Percentiles rank a stretch among this genome's conserved stretches.
phyloP scores from a whole-genome alignment of 1,140 invertebrate species.

The Solen grandis region DNA sequence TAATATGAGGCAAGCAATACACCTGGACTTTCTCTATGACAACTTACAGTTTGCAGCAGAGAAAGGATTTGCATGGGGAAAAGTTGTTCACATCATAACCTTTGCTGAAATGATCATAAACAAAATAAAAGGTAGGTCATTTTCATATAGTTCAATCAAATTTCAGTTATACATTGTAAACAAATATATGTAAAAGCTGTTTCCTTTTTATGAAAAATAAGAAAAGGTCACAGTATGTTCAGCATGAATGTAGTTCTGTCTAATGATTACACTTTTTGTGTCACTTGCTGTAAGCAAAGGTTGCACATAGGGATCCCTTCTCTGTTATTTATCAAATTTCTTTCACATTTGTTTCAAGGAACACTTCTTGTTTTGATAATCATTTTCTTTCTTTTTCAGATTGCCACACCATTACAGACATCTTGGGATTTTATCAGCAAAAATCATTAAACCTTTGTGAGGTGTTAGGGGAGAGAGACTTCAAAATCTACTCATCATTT shows the following conservation, averaged over 20 bases:
- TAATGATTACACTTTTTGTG: too few species aligned
- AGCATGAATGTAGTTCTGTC: too few species aligned
- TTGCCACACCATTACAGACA: slow-evolving; percentile 59
- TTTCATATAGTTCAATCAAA: too few species aligned
- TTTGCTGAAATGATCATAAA: slow-evolving; percentile 68
- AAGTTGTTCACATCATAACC: slow-evolving; percentile 64
- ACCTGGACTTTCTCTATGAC: slow-evolving; percentile 74
- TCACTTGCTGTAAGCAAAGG: too few species aligned
- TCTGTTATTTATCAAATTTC: too few species aligned
- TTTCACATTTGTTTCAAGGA: too few species aligned
- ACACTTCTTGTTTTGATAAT: not conserved
- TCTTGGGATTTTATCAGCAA: slow-evolving; percentile 61
- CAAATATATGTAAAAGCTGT: too few species aligned
- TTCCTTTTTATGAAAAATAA: too few species aligned
- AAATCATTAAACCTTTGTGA: slow-evolving; percentile 50
- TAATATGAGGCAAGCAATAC: slow-evolving; percentile 65
- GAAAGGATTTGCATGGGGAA: slow-evolving; percentile 76
- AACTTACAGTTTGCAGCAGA: slow-evolving; percentile 70
- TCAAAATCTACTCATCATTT: slow-evolving; percentile 72
- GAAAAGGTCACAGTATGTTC: too few species aligned
- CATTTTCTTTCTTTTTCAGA: slow-evolving; percentile 57
- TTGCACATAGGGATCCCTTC: too few species aligned
- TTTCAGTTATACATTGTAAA: too few species aligned
- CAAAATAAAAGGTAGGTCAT: slow-evolving; percentile 69
- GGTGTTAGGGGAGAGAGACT: slow-evolving; percentile 65